These are phyloP conservation scores for Phalloptychus januarius DNA, from an alignment of 2,797 vertebrate species.

Conservation along the genomic window DNA sequence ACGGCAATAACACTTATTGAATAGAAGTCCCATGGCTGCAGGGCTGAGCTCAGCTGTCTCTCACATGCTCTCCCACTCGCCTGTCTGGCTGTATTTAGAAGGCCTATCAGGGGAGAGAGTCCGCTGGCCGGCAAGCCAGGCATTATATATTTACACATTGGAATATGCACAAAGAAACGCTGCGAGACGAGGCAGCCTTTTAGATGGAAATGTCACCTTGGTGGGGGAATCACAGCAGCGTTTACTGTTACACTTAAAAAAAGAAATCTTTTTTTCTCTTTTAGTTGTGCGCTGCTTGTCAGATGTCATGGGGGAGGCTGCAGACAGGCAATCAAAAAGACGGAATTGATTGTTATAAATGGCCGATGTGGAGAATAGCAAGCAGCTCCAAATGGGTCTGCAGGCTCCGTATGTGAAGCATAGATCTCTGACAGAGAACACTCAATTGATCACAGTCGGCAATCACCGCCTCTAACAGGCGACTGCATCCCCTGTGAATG, in stretches of 20 bases:
- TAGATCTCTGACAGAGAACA: neutral
- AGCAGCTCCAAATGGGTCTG: constrained; percentile 4
- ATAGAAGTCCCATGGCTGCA: constrained; percentile 52
- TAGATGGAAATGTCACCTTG: constrained; percentile 5
- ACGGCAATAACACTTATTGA: constrained; percentile 59
- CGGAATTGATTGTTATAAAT: constrained; percentile 33
- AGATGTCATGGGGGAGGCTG: constrained; percentile 1
- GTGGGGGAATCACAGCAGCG: neutral
- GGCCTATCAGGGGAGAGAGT: constrained; percentile 16
- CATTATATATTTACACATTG: constrained; percentile 21
- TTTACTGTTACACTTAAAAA: neutral
- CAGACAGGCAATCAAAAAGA: constrained; percentile 28
- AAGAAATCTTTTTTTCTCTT: constrained; percentile 5
- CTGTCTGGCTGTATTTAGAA: constrained; percentile 18
- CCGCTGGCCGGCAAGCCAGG: constrained; percentile 1
- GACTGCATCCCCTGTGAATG: neutral
- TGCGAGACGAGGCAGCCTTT: neutral
- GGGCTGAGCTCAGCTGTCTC: constrained; percentile 37
- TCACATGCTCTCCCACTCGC: constrained; percentile 8
- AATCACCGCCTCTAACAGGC: neutral
- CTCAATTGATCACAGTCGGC: neutral
- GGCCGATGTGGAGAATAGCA: constrained; percentile 3
- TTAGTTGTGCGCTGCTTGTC: constrained; percentile 5
- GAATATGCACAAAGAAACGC: neutral
- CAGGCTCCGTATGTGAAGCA: neutral